Evolutionary conservation across 2,888 invertebrate species (phyloP).

Genomic region (Cephonodes hylas): DNA sequence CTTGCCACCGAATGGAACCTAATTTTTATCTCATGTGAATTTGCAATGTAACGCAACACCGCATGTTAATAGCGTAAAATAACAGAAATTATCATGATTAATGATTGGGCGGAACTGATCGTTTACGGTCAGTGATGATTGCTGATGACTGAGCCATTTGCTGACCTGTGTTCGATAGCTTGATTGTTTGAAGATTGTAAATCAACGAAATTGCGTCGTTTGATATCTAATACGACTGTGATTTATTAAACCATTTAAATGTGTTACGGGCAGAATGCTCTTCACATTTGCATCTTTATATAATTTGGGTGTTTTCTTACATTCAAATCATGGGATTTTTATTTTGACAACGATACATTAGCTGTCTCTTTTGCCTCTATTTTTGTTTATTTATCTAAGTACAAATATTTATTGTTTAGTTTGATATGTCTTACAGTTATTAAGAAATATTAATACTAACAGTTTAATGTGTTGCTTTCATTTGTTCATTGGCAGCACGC

Average conservation of each 20-base stretch:
- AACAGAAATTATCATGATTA: slow-evolving; percentile 47
- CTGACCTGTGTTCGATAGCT: background rate
- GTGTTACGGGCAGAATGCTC: background rate
- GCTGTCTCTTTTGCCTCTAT: too few relatives aligned
- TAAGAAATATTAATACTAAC: too few relatives aligned
- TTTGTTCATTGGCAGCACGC: too few relatives aligned
- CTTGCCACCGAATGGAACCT: slow-evolving; percentile 79
- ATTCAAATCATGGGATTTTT: too few relatives aligned
- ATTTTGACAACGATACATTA: too few relatives aligned
- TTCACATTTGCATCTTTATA: background rate
- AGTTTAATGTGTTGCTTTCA: too few relatives aligned
- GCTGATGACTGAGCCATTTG: background rate
- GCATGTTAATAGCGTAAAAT: slow-evolving; percentile 59
- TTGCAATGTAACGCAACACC: slow-evolving; percentile 59
- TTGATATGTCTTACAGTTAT: too few relatives aligned
- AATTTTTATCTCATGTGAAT: slow-evolving; percentile 77
- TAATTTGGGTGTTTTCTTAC: too few relatives aligned
- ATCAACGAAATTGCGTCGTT: background rate
- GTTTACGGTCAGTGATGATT: slow-evolving; percentile 15
- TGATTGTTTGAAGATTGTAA: background rate
- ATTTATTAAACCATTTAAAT: background rate
- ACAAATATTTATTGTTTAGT: too few relatives aligned
- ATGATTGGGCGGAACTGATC: slow-evolving; percentile 13
- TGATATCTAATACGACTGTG: background rate
- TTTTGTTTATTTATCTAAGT: background rate